A percentile compares a stretch with the other conserved stretches of the same genome.
phyloP scores from a whole-genome alignment of 2,797 vertebrate genomes.

The Pseudopleuronectes americanus region DNA sequence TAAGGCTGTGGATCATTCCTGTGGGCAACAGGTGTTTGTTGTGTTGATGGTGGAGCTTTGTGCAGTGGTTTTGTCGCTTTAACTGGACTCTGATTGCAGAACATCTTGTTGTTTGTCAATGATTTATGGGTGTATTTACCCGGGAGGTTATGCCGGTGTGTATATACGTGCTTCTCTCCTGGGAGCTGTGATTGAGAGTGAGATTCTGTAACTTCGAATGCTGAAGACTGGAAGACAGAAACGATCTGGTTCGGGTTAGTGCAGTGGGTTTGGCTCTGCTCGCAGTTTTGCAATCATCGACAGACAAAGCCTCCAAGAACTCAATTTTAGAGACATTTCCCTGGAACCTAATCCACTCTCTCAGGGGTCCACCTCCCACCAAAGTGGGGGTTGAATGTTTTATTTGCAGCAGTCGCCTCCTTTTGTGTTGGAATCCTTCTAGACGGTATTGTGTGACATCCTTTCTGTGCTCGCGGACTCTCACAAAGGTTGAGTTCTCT shows the following conservation, averaged over 20 bases:
- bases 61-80: conserved; percentile 27
- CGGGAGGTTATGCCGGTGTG: background rate
- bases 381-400: conserved; percentile 74
- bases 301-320: conserved; percentile 62
- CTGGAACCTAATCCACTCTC: conserved; percentile 71
- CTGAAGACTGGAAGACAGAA: conserved; percentile 17
- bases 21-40: conserved; percentile 31
- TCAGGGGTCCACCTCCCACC: conserved; percentile 65
- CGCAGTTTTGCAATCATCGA: conserved; percentile 41
- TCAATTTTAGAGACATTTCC: conserved; percentile 72
- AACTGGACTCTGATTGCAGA: conserved; percentile 31
- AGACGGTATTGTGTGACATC: conserved; percentile 77
- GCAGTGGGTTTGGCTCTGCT: conserved; percentile 26
- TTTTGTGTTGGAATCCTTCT: conserved; percentile 70
- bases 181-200: conserved; percentile 2
- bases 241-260: conserved; percentile 39
- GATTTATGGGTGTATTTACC: conserved; percentile 17
- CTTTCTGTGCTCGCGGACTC: conserved; percentile 65
- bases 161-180: conserved; percentile 11
- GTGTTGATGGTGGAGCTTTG: conserved; percentile 27
- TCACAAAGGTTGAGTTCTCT: conserved; percentile 68
- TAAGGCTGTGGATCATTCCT: conserved; percentile 33
- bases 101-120: conserved; percentile 21
- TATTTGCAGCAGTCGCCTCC: conserved; percentile 75
- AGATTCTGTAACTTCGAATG: conserved; percentile 22